Base-by-base conservation (phyloP, 64 coral and sea anemone species). In the Actinia equina region DNA sequence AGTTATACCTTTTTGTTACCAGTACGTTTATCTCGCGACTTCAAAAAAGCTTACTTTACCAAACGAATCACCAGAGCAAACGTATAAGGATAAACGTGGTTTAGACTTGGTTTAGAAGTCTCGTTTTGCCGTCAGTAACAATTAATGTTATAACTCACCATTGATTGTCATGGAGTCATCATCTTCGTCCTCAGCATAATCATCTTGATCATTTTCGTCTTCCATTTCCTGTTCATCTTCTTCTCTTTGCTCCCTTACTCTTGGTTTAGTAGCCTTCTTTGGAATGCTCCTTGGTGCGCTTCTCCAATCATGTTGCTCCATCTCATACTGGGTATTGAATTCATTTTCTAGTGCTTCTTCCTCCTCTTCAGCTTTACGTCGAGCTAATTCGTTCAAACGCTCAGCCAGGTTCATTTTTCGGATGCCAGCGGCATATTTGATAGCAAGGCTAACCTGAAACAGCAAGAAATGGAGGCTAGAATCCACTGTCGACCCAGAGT, bases 351-450 rank as follows among this genome's bases (percentile, higher is more conserved):
- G 17, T 19, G 87, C 83, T 71, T 63, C 90, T 16, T 89, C 89
- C 56, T 95, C 96, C 55, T 95, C 90, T 18, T 92, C 88, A 1
- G 97, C 97, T 69, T 99, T 99, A 11, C 70, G 45, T 44, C 83
- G 89, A 2, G 97, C 97, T 15, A 99, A 58, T 49, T 92, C 82
- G 77, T 88, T 88, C 5, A 99, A 90, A 59, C 93, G 90, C 43
- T 95, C 84, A 23, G 97, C 97, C 19, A 99, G 86, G 60, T 99
- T 95, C 89, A 99, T 99, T 70, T 89, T 70, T 41, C 97, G 82
- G 71, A 81, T 92, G 69, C 91, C 86, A 59, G 97, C 90, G 19
- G 97, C 97, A 83, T 99, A 99, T 79, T 93, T 95, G 41, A 99
- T 99, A 12, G 97, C 97, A 42, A 99, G 87, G 23, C 97, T 99